Percentiles rank a stretch among this genome's conserved stretches.
These are phyloP conservation scores for Tylochromis polylepis DNA, from an alignment of 2,113 vertebrate species.

Conservation along the genomic window DNA sequence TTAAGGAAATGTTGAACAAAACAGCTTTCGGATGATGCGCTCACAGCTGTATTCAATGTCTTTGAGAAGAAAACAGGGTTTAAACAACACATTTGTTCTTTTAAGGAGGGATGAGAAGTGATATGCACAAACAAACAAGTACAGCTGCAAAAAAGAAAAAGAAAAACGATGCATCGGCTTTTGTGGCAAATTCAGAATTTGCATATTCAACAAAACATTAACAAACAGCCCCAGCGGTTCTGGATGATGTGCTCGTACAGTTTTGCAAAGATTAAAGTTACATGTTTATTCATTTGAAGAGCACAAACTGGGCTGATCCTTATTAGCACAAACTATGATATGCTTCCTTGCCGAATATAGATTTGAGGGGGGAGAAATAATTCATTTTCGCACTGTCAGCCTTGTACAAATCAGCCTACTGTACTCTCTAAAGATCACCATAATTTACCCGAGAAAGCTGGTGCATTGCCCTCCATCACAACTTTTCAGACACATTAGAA, in stretches of 20 bases:
- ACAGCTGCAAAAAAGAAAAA: not conserved
- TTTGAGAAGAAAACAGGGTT: not conserved
- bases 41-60: not conserved
- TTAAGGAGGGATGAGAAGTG: not conserved
- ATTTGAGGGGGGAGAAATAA: not conserved
- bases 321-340: constrained; percentile 25
- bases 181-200: constrained; percentile 10
- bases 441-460: not conserved
- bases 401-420: not conserved
- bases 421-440: not conserved
- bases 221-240: constrained; percentile 7
- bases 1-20: constrained; percentile 28
- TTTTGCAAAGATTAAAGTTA: constrained; percentile 24
- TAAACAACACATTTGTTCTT: constrained; percentile 9
- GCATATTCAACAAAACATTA: constrained; percentile 40
- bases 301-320: constrained; percentile 30
- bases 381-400: not conserved
- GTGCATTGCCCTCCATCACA: not conserved
- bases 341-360: constrained; percentile 14
- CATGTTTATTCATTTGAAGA: constrained; percentile 28
- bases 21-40: not conserved
- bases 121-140: constrained; percentile 8
- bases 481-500: not conserved
- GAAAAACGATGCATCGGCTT: not conserved
- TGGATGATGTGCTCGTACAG: not conserved